Evolutionary conservation across 2,888 invertebrate species (phyloP), one percentile per base, ranked within the genome.

Genomic region (Patella depressa): DNA sequence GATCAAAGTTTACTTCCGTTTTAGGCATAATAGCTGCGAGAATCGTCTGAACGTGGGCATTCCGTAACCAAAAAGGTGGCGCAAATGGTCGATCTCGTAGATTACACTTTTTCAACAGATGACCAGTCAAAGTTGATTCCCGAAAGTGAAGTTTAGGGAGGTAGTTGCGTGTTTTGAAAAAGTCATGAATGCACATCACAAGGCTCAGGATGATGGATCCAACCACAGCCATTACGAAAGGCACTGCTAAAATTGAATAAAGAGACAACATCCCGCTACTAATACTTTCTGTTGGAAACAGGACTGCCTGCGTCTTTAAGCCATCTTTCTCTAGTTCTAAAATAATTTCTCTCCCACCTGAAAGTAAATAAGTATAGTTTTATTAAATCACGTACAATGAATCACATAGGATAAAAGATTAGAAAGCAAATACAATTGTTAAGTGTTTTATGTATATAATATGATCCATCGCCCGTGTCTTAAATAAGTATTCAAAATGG

Each of bases 1-100:
- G 81, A 34, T 88, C 86, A 76, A 85, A 88, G 15, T 81, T 71
- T 9, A 85, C 81, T 11, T 82, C 80, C 9, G 77, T 77, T 77
- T 45, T 12, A 53, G 83, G 83, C 17, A 81, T 74, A 29, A 81
- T 79, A 55, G 79, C 78, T 54, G 82, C 84, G 5, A 88, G 76
- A 12, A 89, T 55, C 12, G 89, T 90, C 81, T 90, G 90, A 53
- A 88, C 79, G 77, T 88, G 88, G 7, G 81, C 75, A 53, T 85
- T 86, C 9, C 84, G 72, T 0, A 87, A 78, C 83, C 85, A 86
- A 14, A 76, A 73, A 19, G 85, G 81, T 9, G 88, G 88, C 11
- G 79, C 76, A 79, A 88, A 90, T 15, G 86, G 83, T 29, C 80
- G 74, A 14, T 84, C 81, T 9, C 88, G 80, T 7, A 85, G 79